A percentile compares a stretch with the other conserved stretches of the same genome.
Conservation (phyloP, 2,113 vertebrate species). For the Onychorhynchus coronatus region DNA sequence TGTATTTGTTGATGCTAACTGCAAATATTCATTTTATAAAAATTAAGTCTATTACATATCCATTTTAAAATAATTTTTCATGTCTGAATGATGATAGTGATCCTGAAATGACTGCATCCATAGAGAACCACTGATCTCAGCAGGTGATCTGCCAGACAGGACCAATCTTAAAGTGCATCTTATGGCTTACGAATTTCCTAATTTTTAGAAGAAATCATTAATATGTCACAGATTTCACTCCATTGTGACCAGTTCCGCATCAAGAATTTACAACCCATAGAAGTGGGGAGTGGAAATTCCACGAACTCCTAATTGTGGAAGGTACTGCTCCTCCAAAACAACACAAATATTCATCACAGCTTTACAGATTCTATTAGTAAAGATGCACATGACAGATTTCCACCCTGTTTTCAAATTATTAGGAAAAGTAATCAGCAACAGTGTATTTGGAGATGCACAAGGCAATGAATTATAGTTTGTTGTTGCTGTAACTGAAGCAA, state of each 20-base stretch:
- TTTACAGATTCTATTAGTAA: background rate
- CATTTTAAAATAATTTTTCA: background rate
- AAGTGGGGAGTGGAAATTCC: background rate
- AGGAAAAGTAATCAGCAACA: background rate
- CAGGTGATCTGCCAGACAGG: background rate
- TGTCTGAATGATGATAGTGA: background rate
- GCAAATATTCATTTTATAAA: constrained; percentile 18
- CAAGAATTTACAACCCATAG: background rate
- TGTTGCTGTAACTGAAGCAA: background rate
- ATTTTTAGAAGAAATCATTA: background rate
- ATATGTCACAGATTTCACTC: background rate
- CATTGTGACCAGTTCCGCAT: background rate
- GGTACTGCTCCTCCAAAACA: background rate
- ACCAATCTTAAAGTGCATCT: background rate
- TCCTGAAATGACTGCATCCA: background rate
- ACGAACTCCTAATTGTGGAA: background rate
- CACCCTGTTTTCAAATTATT: background rate
- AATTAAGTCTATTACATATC: constrained; percentile 4
- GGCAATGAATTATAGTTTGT: background rate
- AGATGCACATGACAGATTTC: background rate
- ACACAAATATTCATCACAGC: background rate
- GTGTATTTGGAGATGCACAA: background rate
- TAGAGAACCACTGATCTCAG: background rate
- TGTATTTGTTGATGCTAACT: constrained; percentile 54
- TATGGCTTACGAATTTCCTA: background rate